Conservation (phyloP, 2,888 invertebrate species). For the Acrocyrtus sp. region DNA sequence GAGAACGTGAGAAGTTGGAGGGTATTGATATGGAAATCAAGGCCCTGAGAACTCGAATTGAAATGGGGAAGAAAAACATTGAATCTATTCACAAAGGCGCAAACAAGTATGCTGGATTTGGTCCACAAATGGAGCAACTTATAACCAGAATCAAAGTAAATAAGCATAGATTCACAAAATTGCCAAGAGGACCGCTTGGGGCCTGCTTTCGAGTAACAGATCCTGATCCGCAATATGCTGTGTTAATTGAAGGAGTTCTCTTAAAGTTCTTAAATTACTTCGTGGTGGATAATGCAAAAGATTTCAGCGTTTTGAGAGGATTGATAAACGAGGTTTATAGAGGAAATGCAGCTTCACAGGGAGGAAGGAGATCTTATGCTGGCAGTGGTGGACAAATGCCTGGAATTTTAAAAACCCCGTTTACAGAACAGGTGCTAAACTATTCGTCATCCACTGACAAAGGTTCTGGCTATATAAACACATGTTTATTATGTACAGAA, state of each 20-base stretch:
- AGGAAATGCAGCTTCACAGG: background rate
- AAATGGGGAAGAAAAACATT: conserved; percentile 13
- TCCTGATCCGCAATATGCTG: conserved; percentile 42
- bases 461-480: no score
- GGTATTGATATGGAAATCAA: conserved; percentile 4
- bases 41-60: background rate
- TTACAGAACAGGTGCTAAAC: conserved; percentile 18
- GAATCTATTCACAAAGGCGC: background rate
- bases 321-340: conserved; percentile 19
- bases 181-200: conserved; percentile 60
- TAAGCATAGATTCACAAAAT: conserved; percentile 35
- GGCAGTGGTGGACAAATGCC: background rate
- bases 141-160: conserved; percentile 50
- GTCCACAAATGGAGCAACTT: conserved; percentile 50
- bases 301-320: conserved; percentile 28
- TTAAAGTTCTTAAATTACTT: conserved; percentile 14
- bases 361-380: conserved; percentile 2
- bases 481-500: no score
- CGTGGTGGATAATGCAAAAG: conserved; percentile 49
- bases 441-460: no score
- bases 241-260: conserved; percentile 52
- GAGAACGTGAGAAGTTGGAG: conserved; percentile 10
- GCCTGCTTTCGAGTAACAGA: conserved; percentile 57
- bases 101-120: conserved; percentile 54
- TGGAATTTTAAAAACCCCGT: background rate